Evolutionary conservation across 2,113 vertebrate genomes (phyloP).

Genomic region (Zosterops borbonicus): DNA sequence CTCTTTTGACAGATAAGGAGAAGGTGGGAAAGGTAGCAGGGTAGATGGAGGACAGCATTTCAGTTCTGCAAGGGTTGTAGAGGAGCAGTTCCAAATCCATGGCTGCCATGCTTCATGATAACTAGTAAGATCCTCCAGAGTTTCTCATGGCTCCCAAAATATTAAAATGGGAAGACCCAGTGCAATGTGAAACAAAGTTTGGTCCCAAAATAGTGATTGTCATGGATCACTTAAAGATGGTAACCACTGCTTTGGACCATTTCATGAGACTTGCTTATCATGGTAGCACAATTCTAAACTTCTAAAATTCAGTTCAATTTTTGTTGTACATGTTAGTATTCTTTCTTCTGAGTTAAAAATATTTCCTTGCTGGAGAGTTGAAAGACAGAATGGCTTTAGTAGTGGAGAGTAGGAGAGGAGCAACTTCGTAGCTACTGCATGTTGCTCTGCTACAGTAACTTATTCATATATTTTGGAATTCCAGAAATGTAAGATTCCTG

Average conservation of each 20-base stretch:
- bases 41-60: neutral
- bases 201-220: neutral
- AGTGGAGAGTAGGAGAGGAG: neutral
- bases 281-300: neutral
- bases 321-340: neutral
- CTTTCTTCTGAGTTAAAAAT: neutral
- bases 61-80: neutral
- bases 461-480: neutral
- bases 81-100: neutral
- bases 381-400: neutral
- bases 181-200: neutral
- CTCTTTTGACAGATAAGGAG: neutral
- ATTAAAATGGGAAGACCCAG: neutral
- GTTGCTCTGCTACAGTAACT: neutral
- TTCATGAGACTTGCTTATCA: neutral
- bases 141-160: neutral
- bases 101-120: neutral
- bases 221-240: neutral
- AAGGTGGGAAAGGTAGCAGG: neutral
- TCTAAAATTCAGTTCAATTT: neutral
- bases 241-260: neutral
- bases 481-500: rapidly evolving
- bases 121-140: neutral
- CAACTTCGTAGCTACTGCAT: rapidly evolving
- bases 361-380: neutral